Evolutionary conservation across 2,888 invertebrate genomes (phyloP).

Genomic region (Diachrysia chrysitis): DNA sequence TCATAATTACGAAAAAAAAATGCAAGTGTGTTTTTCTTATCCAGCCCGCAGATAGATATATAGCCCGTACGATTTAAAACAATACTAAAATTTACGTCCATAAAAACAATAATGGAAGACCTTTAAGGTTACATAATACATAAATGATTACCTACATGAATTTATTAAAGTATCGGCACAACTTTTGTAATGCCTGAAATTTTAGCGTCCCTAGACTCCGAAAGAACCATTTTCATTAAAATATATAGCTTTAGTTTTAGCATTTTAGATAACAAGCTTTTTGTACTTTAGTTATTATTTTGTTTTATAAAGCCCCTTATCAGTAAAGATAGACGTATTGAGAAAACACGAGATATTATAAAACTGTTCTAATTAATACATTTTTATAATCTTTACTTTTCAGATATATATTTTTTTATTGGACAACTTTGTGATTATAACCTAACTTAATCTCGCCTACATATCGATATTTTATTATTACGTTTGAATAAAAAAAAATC

Average conservation of each 20-base stretch:
- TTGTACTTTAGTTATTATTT: constrained; percentile 7
- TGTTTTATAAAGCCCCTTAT: not conserved
- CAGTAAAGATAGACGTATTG: not conserved
- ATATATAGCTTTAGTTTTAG: constrained; percentile 33
- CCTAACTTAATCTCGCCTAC: too few relatives aligned
- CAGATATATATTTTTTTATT: too few relatives aligned
- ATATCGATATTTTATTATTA: too few relatives aligned
- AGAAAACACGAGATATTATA: not conserved
- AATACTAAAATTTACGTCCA: not conserved
- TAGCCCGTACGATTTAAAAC: not conserved
- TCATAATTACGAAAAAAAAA: too few relatives aligned
- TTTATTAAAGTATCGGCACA: not conserved
- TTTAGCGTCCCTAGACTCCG: constrained; percentile 21
- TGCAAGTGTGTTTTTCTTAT: too few relatives aligned
- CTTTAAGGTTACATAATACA: not conserved
- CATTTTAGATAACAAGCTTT: constrained; percentile 13
- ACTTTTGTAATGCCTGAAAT: constrained; percentile 24
- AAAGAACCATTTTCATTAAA: constrained; percentile 34
- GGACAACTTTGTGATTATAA: too few relatives aligned
- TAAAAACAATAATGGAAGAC: not conserved
- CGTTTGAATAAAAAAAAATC: too few relatives aligned
- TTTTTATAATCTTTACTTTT: not conserved
- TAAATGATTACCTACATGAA: not conserved
- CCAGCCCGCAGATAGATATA: too few relatives aligned
- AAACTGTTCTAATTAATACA: not conserved